Conservation (phyloP, 2,888 invertebrate genomes). For the Nephrotoma guestfalica region DNA sequence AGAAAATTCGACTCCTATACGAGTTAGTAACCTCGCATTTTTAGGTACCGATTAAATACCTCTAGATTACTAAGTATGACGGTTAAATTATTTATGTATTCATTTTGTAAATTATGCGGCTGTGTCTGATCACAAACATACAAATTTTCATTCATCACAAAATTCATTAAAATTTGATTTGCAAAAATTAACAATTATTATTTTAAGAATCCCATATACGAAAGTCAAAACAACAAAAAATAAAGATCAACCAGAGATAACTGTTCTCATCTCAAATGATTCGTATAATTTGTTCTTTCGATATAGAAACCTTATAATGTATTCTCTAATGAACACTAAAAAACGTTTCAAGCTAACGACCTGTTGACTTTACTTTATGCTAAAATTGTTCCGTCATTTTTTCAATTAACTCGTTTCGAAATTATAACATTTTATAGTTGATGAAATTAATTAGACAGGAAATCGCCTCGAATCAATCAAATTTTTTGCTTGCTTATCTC, state of each 20-base stretch:
- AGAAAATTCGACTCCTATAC: too few species aligned
- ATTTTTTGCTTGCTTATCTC: not conserved
- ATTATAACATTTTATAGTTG: not conserved
- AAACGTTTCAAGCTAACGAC: not conserved
- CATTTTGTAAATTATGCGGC: not conserved
- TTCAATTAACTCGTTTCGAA: not conserved
- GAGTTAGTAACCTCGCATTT: too few species aligned
- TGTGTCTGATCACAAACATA: not conserved
- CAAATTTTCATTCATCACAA: not conserved
- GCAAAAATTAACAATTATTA: not conserved
- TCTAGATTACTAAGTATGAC: too few species aligned
- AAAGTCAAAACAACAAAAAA: not conserved
- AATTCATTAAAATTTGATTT: not conserved
- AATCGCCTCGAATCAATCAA: not conserved
- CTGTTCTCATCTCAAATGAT: not conserved
- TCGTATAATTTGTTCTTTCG: not conserved
- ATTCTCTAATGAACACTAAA: not conserved
- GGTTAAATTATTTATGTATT: not conserved
- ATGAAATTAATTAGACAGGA: not conserved
- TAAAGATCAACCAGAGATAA: not conserved
- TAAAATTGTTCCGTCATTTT: not conserved
- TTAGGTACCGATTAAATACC: too few species aligned
- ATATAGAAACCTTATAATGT: not conserved
- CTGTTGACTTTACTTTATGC: not conserved
- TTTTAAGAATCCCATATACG: not conserved